Conservation (phyloP, 2,888 invertebrate species). For the Eumerus sabulonum region DNA sequence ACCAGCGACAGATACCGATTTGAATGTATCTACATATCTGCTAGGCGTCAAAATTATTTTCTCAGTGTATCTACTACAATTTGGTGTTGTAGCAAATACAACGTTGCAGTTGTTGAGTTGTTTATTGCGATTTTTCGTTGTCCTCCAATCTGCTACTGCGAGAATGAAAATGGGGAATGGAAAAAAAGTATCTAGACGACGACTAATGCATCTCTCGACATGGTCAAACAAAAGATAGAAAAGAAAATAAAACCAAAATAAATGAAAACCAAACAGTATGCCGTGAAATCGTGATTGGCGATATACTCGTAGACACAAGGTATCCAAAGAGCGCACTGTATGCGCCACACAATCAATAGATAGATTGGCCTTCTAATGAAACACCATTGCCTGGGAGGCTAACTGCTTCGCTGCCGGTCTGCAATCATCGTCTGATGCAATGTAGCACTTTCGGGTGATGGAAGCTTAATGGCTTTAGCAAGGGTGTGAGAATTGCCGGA, state of each 20-base stretch:
- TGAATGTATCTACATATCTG: no score
- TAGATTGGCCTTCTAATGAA: constrained; percentile 64
- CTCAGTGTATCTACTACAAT: constrained; percentile 56
- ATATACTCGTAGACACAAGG: constrained; percentile 64
- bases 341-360: constrained; percentile 61
- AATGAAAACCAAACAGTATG: constrained; percentile 36
- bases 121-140: constrained; percentile 37
- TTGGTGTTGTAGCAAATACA: constrained; percentile 49
- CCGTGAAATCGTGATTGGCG: constrained; percentile 67
- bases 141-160: constrained; percentile 33
- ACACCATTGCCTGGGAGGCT: constrained; percentile 28
- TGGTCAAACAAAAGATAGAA: constrained; percentile 12
- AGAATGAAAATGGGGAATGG: constrained; percentile 15
- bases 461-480: constrained; percentile 65
- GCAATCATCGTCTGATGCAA: constrained; percentile 50
- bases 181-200: constrained; percentile 48
- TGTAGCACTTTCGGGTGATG: constrained; percentile 66
- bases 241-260: constrained; percentile 22
- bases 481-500: constrained; percentile 68
- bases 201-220: constrained; percentile 57
- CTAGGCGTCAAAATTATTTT: constrained; percentile 4
- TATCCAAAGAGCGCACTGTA: constrained; percentile 32
- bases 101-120: constrained; percentile 60
- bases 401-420: constrained; percentile 3
- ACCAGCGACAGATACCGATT: background rate